Conservation (phyloP, 2,888 invertebrate genomes). For the Muschampia plurimacula region DNA sequence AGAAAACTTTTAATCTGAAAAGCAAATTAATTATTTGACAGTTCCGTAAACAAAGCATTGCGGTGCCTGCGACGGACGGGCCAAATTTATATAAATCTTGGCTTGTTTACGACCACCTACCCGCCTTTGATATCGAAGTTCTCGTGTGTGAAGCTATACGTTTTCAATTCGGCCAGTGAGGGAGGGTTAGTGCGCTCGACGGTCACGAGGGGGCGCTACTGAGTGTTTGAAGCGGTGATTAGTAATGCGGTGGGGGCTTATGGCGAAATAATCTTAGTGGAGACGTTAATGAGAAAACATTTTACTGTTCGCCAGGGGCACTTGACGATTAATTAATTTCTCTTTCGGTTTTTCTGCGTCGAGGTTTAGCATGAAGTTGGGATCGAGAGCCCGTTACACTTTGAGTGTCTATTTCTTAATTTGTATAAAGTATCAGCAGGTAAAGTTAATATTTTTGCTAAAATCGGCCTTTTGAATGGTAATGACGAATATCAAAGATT, state of each 20-base stretch:
- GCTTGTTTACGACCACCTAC: constrained; percentile 54
- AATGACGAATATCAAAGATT: constrained; percentile 7
- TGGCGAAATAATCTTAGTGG: constrained; percentile 74
- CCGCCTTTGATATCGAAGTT: constrained; percentile 54
- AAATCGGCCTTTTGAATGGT: constrained; percentile 7
- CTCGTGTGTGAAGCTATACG: constrained; percentile 57
- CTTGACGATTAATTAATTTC: constrained; percentile 66
- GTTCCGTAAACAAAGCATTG: constrained; percentile 14
- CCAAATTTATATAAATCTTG: constrained; percentile 60
- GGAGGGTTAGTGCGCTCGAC: constrained; percentile 59
- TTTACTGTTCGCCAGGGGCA: constrained; percentile 54
- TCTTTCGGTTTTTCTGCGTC: constrained; percentile 47
- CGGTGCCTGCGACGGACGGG: constrained; percentile 33
- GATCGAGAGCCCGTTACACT: constrained; percentile 37
- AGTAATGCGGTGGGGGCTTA: constrained; percentile 70
- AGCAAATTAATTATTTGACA: constrained; percentile 23
- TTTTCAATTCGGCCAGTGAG: constrained; percentile 67
- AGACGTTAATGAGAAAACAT: constrained; percentile 75
- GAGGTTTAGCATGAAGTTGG: constrained; percentile 41
- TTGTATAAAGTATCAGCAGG: constrained; percentile 14
- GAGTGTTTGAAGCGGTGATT: constrained; percentile 74
- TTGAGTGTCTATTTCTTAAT: constrained; percentile 30
- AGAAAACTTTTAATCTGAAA: not conserved
- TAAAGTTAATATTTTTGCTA: constrained; percentile 16
- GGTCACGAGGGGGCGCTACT: constrained; percentile 56